phyloP scores from a whole-genome alignment of 2,888 invertebrate genomes.

The Automeris io region DNA sequence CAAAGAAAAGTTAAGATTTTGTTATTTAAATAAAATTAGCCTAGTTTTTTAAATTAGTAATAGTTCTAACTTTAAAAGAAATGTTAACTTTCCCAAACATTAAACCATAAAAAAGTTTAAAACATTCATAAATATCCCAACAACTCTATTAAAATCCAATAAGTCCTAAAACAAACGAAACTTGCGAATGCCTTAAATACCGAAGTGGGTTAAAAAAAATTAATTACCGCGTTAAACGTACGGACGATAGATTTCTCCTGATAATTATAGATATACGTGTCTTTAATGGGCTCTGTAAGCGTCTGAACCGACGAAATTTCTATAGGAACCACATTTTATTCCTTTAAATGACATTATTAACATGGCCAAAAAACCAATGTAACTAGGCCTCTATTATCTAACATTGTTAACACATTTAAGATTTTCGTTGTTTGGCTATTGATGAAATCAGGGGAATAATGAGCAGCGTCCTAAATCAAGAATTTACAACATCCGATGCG shows the following conservation, averaged over 20 bases:
- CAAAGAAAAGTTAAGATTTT: no score
- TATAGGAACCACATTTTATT: slow-evolving; percentile 52
- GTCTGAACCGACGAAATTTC: slow-evolving; percentile 42
- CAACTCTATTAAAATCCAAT: slow-evolving; percentile 30
- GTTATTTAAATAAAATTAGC: no score
- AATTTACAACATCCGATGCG: slow-evolving; percentile 18
- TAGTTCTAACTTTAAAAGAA: no score
- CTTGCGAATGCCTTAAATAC: slow-evolving; percentile 47
- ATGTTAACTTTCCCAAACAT: no score
- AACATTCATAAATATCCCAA: slow-evolving; percentile 9
- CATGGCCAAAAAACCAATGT: slow-evolving; percentile 21
- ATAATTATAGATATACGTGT: slow-evolving; percentile 52
- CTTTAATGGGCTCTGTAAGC: slow-evolving; percentile 45
- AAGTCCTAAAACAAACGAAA: slow-evolving; percentile 17
- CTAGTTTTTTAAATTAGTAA: no score
- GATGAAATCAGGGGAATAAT: slow-evolving; percentile 2
- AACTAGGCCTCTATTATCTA: slow-evolving; percentile 22
- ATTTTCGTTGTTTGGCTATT: background rate
- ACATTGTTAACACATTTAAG: slow-evolving; percentile 9
- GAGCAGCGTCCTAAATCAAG: slow-evolving; percentile 15
- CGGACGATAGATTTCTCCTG: slow-evolving; percentile 52
- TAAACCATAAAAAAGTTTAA: no score
- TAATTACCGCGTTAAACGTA: slow-evolving; percentile 51
- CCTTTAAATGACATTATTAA: slow-evolving; percentile 60
- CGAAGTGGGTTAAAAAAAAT: slow-evolving; percentile 43